Percentiles rank a stretch among this genome's conserved stretches.
Evolutionary conservation across 2,797 vertebrate genomes (phyloP).

Genomic region (Chelon auratus): DNA sequence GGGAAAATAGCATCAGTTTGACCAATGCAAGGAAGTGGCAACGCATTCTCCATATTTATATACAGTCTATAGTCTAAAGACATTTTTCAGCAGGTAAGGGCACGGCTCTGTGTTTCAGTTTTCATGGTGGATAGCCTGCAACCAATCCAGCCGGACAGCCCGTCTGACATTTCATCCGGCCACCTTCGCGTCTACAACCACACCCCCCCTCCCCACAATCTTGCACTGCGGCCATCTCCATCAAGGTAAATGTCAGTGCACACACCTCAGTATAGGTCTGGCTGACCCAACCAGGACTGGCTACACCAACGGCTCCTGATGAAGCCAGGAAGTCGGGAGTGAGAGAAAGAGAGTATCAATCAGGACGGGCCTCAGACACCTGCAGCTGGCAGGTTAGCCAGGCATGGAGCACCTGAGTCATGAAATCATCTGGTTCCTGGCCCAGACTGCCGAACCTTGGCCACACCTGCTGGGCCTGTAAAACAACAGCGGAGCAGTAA

Average conservation of each 20-base stretch:
- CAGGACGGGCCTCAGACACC: constrained; percentile 71
- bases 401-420: constrained; percentile 76
- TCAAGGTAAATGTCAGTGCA: constrained; percentile 80
- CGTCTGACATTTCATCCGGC: constrained; percentile 71
- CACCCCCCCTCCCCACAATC: constrained; percentile 49
- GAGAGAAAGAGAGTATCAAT: constrained; percentile 69
- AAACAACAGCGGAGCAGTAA: constrained; percentile 73
- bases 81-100: background rate
- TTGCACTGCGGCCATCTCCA: constrained; percentile 47
- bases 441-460: constrained; percentile 63
- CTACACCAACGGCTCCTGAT: constrained; percentile 34
- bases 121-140: constrained; percentile 31
- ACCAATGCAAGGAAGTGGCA: too few relatives aligned
- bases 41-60: too few relatives aligned
- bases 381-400: constrained; percentile 78
- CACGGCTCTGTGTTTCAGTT: constrained; percentile 24
- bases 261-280: constrained; percentile 67
- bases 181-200: constrained; percentile 17
- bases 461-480: constrained; percentile 77
- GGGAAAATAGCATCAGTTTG: too few relatives aligned
- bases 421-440: constrained; percentile 80
- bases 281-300: constrained; percentile 64
- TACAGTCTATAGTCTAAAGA: too few relatives aligned
- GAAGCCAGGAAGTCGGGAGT: constrained; percentile 43
- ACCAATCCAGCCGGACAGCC: constrained; percentile 26